Evolutionary conservation across 2,888 invertebrate genomes (phyloP).

Genomic region (Hydroisotoma schaefferi): DNA sequence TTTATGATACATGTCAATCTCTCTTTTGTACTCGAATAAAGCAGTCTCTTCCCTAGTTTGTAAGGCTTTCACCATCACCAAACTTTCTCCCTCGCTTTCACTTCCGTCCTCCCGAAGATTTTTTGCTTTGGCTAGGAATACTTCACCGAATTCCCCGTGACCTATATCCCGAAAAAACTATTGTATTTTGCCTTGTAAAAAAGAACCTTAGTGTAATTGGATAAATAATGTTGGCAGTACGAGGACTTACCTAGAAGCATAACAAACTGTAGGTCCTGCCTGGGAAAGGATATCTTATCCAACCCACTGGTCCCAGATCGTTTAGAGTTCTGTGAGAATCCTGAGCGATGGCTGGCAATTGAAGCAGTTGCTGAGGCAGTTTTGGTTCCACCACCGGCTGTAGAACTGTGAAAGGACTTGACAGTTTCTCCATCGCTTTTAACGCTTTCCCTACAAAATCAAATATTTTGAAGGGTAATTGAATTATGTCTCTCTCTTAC

Average conservation of each 20-base stretch:
- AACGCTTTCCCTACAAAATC: slow-evolving; percentile 33
- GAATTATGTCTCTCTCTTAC: no score
- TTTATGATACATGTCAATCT: slow-evolving; percentile 79
- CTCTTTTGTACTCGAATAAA: slow-evolving; percentile 59
- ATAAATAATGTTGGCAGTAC: neutral
- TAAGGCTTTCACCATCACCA: slow-evolving; percentile 72
- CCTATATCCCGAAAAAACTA: slow-evolving; percentile 56
- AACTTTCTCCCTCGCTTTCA: slow-evolving; percentile 49
- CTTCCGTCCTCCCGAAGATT: slow-evolving; percentile 27
- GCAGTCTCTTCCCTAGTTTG: slow-evolving; percentile 65
- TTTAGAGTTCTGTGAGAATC: slow-evolving; percentile 58
- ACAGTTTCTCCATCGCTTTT: slow-evolving; percentile 47
- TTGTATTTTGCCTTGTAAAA: no score
- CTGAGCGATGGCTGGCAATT: slow-evolving; percentile 41
- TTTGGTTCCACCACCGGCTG: slow-evolving; percentile 32
- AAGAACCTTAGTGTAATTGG: no score
- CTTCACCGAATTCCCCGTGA: slow-evolving; percentile 88
- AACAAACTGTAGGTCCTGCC: slow-evolving; percentile 65
- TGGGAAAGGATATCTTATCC: slow-evolving; percentile 61
- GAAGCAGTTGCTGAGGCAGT: slow-evolving; percentile 45
- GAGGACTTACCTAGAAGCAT: slow-evolving; percentile 56
- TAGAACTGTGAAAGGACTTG: slow-evolving; percentile 45
- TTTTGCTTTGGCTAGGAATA: slow-evolving; percentile 69
- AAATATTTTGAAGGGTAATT: no score
- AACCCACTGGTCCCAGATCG: slow-evolving; percentile 49